Percentiles rank a stretch among this genome's conserved stretches.
Conservation (phyloP, 1,140 invertebrate genomes). For the Trachymyrmex cornetzi region DNA sequence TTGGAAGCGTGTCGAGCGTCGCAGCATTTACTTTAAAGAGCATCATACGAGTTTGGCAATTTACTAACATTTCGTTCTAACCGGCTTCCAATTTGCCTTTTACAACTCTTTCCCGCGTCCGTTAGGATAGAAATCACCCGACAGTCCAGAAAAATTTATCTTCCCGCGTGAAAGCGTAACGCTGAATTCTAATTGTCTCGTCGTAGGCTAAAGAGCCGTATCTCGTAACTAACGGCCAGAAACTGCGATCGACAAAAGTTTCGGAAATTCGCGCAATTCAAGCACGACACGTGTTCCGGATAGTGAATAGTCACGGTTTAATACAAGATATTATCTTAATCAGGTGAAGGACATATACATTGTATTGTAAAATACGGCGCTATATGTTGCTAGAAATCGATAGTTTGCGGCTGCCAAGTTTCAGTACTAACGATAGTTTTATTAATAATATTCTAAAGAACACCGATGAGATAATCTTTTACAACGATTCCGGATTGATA, state of each 20-base stretch:
- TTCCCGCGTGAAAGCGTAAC: constrained; percentile 56
- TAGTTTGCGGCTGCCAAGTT: neutral
- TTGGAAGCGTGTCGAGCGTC: neutral
- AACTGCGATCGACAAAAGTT: constrained; percentile 45
- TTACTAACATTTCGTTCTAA: neutral
- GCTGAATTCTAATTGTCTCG: constrained; percentile 44
- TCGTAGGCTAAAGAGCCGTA: neutral
- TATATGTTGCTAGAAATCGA: constrained; percentile 19
- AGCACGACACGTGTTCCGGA: constrained; percentile 4
- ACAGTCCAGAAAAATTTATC: constrained; percentile 31
- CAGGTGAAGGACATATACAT: constrained; percentile 45
- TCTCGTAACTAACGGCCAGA: constrained; percentile 7
- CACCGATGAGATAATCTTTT: neutral
- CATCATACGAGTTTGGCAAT: neutral
- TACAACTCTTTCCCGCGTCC: neutral
- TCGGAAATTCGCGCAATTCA: constrained; percentile 34
- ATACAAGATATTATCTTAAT: constrained; percentile 43
- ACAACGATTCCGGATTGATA: neutral
- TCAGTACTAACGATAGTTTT: neutral
- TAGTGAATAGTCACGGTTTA: constrained; percentile 36
- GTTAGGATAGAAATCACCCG: constrained; percentile 29
- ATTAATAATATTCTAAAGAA: constrained; percentile 25
- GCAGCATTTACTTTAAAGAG: neutral
- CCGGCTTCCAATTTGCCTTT: neutral
- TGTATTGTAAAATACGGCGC: neutral